These are phyloP conservation scores for Pseudomyrmex sp. DNA, from an alignment of 1,140 invertebrate genomes.

Conservation along the genomic window DNA sequence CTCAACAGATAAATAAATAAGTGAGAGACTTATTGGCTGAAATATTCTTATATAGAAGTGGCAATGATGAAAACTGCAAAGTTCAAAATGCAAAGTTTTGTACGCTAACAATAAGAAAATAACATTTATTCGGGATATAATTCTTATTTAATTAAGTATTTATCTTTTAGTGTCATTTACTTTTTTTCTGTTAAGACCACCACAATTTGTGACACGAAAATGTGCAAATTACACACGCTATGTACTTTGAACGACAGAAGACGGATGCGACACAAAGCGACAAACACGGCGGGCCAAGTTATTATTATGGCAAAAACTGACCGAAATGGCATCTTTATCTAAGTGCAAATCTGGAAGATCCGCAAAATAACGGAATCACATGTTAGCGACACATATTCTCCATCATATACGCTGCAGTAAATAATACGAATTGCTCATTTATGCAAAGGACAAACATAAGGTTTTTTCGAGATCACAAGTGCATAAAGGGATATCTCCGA, in stretches of 20 bases:
- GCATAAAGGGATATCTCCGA: conserved; percentile 38
- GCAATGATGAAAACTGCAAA: too few relatives aligned
- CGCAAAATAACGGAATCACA: conserved; percentile 65
- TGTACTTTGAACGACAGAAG: conserved; percentile 13
- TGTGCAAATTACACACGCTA: conserved; percentile 47
- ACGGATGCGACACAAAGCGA: conserved; percentile 40
- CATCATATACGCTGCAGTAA: background rate
- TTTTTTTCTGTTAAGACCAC: conserved; percentile 27
- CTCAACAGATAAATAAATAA: background rate
- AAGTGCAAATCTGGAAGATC: conserved; percentile 65
- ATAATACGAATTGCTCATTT: conserved; percentile 18
- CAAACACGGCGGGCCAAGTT: conserved; percentile 73
- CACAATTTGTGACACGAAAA: conserved; percentile 27
- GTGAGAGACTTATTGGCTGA: too few relatives aligned
- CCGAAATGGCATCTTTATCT: conserved; percentile 72
- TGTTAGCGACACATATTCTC: conserved; percentile 12
- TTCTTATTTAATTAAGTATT: conserved; percentile 38
- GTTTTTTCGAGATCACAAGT: background rate
- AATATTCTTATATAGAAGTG: too few relatives aligned
- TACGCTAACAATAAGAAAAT: background rate
- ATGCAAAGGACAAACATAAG: background rate
- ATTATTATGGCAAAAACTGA: conserved; percentile 81
- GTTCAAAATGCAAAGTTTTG: too few relatives aligned
- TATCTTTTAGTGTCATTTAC: conserved; percentile 10
- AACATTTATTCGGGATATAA: background rate